These are phyloP conservation scores for Latheticus oryzae DNA, from an alignment of 2,888 invertebrate species.

Conservation along the genomic window DNA sequence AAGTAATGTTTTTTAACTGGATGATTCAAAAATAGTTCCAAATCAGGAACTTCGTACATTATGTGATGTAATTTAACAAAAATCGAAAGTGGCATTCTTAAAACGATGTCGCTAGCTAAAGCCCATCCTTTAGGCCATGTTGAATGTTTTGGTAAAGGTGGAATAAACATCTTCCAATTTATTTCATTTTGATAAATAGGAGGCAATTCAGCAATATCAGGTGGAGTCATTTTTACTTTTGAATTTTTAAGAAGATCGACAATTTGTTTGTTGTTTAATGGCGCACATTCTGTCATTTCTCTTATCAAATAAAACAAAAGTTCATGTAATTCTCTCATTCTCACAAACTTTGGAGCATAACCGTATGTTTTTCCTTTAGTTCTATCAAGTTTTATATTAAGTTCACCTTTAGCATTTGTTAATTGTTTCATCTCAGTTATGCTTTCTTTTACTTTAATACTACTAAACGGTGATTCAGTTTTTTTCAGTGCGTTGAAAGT, in stretches of 20 bases:
- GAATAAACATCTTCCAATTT: slow-evolving; percentile 79
- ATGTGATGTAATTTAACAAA: slow-evolving; percentile 76
- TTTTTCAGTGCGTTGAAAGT: slow-evolving; percentile 45
- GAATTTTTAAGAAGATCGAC: slow-evolving; percentile 50
- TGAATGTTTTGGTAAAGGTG: slow-evolving; percentile 72
- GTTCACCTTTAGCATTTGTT: slow-evolving; percentile 25
- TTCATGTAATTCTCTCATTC: slow-evolving; percentile 76
- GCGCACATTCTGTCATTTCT: slow-evolving; percentile 56
- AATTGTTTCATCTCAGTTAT: slow-evolving; percentile 49
- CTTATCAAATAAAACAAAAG: slow-evolving; percentile 78
- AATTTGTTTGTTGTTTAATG: slow-evolving; percentile 57
- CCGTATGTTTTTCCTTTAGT: slow-evolving; percentile 66
- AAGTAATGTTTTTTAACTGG: slow-evolving; percentile 75
- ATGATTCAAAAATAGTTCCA: slow-evolving; percentile 72
- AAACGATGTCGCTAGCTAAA: slow-evolving; percentile 75
- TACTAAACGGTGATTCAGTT: slow-evolving; percentile 44
- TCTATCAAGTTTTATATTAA: slow-evolving; percentile 36
- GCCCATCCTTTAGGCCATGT: slow-evolving; percentile 75
- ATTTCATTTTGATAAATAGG: slow-evolving; percentile 68
- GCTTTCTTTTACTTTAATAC: slow-evolving; percentile 49
- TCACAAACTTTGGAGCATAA: slow-evolving; percentile 74
- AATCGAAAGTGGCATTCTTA: slow-evolving; percentile 77
- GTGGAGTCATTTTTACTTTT: slow-evolving; percentile 56
- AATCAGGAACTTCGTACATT: slow-evolving; percentile 68
- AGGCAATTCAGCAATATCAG: slow-evolving; percentile 65